Conservation (phyloP, 2,888 invertebrate species). For the Cremastinae sp. region DNA sequence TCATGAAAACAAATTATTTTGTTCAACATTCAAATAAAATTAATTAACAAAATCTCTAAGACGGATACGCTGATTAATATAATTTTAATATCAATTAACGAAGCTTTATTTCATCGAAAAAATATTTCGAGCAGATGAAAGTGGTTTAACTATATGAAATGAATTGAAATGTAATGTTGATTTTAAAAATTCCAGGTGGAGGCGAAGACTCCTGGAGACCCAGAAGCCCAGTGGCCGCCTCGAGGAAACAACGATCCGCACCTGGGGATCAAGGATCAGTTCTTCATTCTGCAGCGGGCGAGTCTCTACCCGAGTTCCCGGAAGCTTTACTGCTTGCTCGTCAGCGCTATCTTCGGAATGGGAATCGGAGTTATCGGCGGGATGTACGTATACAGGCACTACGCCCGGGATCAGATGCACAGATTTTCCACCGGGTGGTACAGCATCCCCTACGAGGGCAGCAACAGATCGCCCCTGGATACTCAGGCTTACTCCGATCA, state of each 20-base stretch:
- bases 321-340: constrained; percentile 85
- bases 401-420: constrained; percentile 83
- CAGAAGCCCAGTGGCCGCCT: constrained; percentile 79
- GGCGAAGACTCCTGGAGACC: constrained; percentile 78
- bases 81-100: too few species aligned
- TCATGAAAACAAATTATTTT: too few species aligned
- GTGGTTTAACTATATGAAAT: too few species aligned
- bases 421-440: constrained; percentile 86
- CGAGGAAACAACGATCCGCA: constrained; percentile 75
- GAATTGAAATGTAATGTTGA: neutral
- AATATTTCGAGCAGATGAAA: too few species aligned
- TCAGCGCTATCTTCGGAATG: constrained; percentile 87
- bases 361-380: constrained; percentile 87
- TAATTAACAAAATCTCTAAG: neutral
- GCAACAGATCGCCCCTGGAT: constrained; percentile 68
- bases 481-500: constrained; percentile 69
- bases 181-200: constrained; percentile 52
- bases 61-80: too few species aligned
- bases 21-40: too few species aligned
- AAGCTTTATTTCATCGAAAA: too few species aligned
- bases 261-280: constrained; percentile 64
- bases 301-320: constrained; percentile 83
- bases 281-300: constrained; percentile 78
- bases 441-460: constrained; percentile 83
- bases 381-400: constrained; percentile 88